Base-by-base conservation (phyloP, 2,888 invertebrate species). In the Leptinotarsa haldemani region DNA sequence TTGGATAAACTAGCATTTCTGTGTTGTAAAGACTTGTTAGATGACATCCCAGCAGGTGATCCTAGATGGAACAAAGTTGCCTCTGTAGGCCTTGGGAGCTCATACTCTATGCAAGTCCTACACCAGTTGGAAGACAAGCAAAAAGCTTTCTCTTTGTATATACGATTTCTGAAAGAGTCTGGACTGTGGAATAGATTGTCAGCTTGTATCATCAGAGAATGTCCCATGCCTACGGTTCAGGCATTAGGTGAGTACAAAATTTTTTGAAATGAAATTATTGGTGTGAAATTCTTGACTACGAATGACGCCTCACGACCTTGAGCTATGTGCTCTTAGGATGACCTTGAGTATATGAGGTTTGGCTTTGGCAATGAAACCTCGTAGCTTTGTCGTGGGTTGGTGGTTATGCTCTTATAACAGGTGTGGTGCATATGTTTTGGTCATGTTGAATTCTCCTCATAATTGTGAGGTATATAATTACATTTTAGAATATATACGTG, bases 61-160 rank as follows among this genome's bases (percentile, higher is more conserved):
- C 97, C 97, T 0, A 88, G 94, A 69, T 94, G 94, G 94, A 82
- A 70, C 16, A 81, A 83, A 68, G 80, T 82, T 40, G 70, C 74
- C 9, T 76, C 87, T 82, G 89, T 91, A 1, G 87, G 90, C 67
- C 87, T 93, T 47, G 93, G 94, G 74, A 92, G 93, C 84, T 93
- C 94, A 0, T 90, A 92, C 20, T 95, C 97, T 3, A 91, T 97
- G 89, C 95, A 97, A 87, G 92, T 97, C 74, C 88, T 92, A 1
- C 94, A 94, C 77, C 97, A 98, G 86, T 88, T 98, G 70, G 92
- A 93, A 79, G 97, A 97, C 86, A 98, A 98, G 88, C 93, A 93
- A 84, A 91, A 93, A 83, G 96, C 95, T 0, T 90, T 95, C 80
- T 71, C 80, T 1, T 90, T 95, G 74, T 95, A 93, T 84, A 87